Evolutionary conservation across 2,888 invertebrate genomes (phyloP).

Genomic region (Xestia ashworthii): DNA sequence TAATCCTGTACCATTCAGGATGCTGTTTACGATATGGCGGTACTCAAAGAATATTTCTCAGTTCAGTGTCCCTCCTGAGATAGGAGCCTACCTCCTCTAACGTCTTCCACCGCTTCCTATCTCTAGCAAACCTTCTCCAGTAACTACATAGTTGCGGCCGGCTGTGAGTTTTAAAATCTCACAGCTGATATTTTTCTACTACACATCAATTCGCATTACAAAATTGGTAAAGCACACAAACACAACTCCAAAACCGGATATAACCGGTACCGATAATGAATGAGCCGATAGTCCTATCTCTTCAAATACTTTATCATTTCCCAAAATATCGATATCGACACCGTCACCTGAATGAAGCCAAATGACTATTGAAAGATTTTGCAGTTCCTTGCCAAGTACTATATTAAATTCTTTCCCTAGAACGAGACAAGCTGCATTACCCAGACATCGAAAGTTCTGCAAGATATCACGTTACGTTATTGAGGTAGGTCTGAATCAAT

Average conservation of each 20-base stretch:
- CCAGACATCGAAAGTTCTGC: slow-evolving; percentile 27
- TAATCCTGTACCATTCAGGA: too few species aligned
- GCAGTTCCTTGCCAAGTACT: slow-evolving; percentile 37
- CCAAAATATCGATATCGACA: slow-evolving; percentile 25
- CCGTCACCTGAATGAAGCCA: slow-evolving; percentile 34
- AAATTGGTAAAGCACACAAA: not conserved
- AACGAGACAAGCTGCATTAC: slow-evolving; percentile 26
- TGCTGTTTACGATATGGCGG: too few species aligned
- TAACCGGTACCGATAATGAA: not conserved
- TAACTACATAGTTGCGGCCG: too few species aligned
- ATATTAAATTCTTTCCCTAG: slow-evolving; percentile 31
- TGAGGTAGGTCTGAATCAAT: slow-evolving; percentile 50
- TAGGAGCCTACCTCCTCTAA: too few species aligned
- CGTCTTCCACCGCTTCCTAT: too few species aligned
- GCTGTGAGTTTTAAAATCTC: too few species aligned
- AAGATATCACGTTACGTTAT: slow-evolving; percentile 43
- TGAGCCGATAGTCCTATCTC: slow-evolving; percentile 5
- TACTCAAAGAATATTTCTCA: too few species aligned
- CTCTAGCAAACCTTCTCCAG: too few species aligned
- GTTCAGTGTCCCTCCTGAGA: too few species aligned
- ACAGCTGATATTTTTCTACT: too few species aligned
- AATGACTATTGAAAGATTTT: slow-evolving; percentile 20
- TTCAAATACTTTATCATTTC: not conserved
- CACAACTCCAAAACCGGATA: not conserved
- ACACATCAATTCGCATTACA: not conserved